Conservation (phyloP, 1,140 invertebrate species). For the Drosophila navojoa region DNA sequence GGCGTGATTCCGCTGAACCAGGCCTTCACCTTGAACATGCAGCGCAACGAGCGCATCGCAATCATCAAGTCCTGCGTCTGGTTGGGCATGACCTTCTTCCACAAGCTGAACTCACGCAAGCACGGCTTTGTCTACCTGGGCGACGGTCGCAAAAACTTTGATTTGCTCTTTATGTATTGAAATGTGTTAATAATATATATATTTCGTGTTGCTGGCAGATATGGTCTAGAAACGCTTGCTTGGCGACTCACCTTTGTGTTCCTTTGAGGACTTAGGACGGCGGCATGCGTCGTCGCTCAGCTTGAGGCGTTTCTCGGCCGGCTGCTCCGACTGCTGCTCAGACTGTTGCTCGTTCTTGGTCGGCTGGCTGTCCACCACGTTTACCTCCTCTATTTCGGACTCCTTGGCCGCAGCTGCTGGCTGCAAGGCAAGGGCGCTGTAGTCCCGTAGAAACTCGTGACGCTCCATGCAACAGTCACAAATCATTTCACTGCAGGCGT, state of each 20-base stretch:
- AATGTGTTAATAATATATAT: slow-evolving; percentile 22
- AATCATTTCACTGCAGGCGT: slow-evolving; percentile 91
- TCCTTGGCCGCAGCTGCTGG: slow-evolving; percentile 18
- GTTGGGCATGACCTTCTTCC: slow-evolving; percentile 90
- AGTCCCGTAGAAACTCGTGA: slow-evolving; percentile 90
- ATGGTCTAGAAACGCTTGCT: too few species aligned
- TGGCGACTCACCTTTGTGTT: slow-evolving; percentile 52
- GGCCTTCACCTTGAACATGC: slow-evolving; percentile 84
- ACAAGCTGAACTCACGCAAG: slow-evolving; percentile 87
- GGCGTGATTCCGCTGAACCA: slow-evolving; percentile 65
- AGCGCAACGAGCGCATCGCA: slow-evolving; percentile 85
- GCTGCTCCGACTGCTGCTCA: slow-evolving; percentile 28
- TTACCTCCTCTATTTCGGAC: slow-evolving; percentile 18
- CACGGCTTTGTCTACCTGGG: slow-evolving; percentile 90
- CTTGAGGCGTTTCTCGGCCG: slow-evolving; percentile 57
- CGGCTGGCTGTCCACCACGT: slow-evolving; percentile 11
- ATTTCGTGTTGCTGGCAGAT: neutral
- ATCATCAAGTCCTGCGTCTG: slow-evolving; percentile 89
- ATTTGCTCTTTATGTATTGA: slow-evolving; percentile 89
- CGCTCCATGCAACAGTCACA: slow-evolving; percentile 90
- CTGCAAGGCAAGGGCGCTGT: slow-evolving; percentile 84
- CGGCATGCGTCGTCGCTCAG: slow-evolving; percentile 29
- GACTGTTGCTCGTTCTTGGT: neutral
- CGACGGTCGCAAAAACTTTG: slow-evolving; percentile 89
- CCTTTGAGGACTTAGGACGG: slow-evolving; percentile 38